Percentiles rank a stretch among this genome's conserved stretches.
These are phyloP conservation scores for Rhogogaster chlorosoma DNA, from an alignment of 2,888 invertebrate species.

Conservation along the genomic window DNA sequence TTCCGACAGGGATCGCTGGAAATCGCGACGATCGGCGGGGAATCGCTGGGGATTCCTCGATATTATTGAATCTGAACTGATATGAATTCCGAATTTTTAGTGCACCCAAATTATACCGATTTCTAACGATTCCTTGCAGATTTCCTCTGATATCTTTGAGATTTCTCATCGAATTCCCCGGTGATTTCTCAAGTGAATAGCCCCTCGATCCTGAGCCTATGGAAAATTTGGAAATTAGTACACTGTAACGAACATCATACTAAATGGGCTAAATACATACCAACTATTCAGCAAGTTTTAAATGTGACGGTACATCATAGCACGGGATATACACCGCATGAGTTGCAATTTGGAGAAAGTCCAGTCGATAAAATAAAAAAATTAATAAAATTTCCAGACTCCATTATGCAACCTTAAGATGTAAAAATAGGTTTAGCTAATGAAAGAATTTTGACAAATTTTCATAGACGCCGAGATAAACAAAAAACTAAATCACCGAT, in stretches of 20 bases:
- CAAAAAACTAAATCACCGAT: background rate
- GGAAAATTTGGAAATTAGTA: too few relatives aligned
- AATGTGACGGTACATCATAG: slow-evolving; percentile 38
- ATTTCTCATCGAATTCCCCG: too few relatives aligned
- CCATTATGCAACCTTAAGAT: background rate
- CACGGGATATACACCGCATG: slow-evolving; percentile 31
- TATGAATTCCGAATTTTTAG: too few relatives aligned
- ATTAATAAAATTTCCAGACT: background rate
- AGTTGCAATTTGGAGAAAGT: slow-evolving; percentile 23
- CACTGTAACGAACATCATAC: slow-evolving; percentile 40
- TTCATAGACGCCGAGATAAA: background rate
- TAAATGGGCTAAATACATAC: slow-evolving; percentile 40
- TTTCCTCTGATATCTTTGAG: too few relatives aligned
- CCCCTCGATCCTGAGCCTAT: too few relatives aligned
- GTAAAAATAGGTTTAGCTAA: background rate
- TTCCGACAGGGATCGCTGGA: too few relatives aligned
- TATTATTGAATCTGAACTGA: too few relatives aligned
- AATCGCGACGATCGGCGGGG: too few relatives aligned
- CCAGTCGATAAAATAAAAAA: slow-evolving; percentile 13
- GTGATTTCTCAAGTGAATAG: too few relatives aligned
- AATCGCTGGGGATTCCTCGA: too few relatives aligned
- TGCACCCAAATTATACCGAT: too few relatives aligned
- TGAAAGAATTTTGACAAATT: slow-evolving; percentile 3
- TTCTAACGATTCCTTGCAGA: too few relatives aligned
- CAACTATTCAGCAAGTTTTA: slow-evolving; percentile 8